These are phyloP conservation scores for Philaenus spumarius DNA, from an alignment of 1,140 invertebrate genomes.

Conservation along the genomic window DNA sequence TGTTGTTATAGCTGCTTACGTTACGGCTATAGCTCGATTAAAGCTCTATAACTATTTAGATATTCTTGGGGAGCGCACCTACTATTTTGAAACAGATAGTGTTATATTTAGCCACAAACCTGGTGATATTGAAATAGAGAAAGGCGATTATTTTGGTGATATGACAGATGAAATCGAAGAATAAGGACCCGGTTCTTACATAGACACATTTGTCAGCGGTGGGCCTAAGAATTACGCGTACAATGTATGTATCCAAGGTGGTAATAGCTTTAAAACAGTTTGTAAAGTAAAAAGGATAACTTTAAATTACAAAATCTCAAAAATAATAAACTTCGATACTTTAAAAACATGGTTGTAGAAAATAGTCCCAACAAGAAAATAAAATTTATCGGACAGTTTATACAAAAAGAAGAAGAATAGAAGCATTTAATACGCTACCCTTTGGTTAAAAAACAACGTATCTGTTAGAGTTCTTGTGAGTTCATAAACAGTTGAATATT, in stretches of 20 bases:
- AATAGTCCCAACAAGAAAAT: not conserved
- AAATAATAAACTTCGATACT: slow-evolving; percentile 28
- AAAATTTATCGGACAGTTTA: not conserved
- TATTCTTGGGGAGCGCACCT: slow-evolving; percentile 29
- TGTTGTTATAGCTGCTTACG: slow-evolving; percentile 36
- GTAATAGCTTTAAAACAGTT: slow-evolving; percentile 2
- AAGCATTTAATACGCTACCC: not conserved
- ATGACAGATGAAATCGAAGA: slow-evolving; percentile 32
- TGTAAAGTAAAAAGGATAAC: slow-evolving; percentile 29
- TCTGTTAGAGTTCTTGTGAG: too few relatives aligned
- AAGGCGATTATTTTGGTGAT: slow-evolving; percentile 34
- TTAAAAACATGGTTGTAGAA: slow-evolving; percentile 11
- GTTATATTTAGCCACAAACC: slow-evolving; percentile 28
- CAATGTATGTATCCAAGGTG: slow-evolving; percentile 10
- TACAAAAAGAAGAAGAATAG: not conserved
- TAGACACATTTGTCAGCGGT: slow-evolving; percentile 29
- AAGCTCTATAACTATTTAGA: slow-evolving; percentile 38
- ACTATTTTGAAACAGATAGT: slow-evolving; percentile 42
- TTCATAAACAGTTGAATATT: too few relatives aligned
- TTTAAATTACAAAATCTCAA: slow-evolving; percentile 21
- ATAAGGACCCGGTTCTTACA: slow-evolving; percentile 30
- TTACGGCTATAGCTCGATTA: slow-evolving; percentile 38
- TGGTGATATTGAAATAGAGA: slow-evolving; percentile 19
- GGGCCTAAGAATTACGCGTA: slow-evolving; percentile 35
- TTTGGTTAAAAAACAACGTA: not conserved